Conservation (phyloP, 2,113 vertebrate genomes). For the Spheniscus mendiculus region DNA sequence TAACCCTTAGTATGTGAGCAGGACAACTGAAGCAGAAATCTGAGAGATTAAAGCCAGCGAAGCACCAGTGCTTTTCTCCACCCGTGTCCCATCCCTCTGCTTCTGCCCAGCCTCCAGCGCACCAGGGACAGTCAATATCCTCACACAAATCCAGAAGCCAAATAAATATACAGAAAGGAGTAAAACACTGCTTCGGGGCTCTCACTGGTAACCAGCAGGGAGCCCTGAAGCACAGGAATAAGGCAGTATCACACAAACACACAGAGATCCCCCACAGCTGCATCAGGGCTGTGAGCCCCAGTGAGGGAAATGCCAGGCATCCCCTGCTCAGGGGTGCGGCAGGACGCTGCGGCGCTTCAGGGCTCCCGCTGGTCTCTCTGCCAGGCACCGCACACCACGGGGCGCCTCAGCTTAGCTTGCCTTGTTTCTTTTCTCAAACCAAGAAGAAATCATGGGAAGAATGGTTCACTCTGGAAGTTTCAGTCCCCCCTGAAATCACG, state of each 20-base stretch:
- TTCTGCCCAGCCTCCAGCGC: not conserved
- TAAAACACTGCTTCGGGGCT: not conserved
- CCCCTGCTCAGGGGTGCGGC: not conserved
- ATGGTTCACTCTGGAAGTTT: not conserved
- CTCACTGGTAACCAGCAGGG: not conserved
- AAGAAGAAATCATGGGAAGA: fast-evolving
- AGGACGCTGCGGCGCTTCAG: not conserved
- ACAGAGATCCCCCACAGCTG: fast-evolving
- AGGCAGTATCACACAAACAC: not conserved
- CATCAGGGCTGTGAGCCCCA: fast-evolving
- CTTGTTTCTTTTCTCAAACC: not conserved
- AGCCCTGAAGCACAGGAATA: not conserved
- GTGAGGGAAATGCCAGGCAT: not conserved
- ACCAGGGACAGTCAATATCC: not conserved
- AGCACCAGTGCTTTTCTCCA: not conserved
- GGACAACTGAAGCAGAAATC: not conserved
- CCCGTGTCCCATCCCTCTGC: fast-evolving
- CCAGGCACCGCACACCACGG: not conserved
- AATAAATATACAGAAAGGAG: not conserved
- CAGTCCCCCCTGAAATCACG: not conserved
- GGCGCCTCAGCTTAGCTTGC: not conserved
- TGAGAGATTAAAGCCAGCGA: not conserved
- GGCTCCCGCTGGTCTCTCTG: not conserved
- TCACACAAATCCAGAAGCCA: not conserved
- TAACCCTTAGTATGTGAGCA: not conserved